Conservation (phyloP, 2,113 vertebrate genomes). For the Zosterops japonicus region DNA sequence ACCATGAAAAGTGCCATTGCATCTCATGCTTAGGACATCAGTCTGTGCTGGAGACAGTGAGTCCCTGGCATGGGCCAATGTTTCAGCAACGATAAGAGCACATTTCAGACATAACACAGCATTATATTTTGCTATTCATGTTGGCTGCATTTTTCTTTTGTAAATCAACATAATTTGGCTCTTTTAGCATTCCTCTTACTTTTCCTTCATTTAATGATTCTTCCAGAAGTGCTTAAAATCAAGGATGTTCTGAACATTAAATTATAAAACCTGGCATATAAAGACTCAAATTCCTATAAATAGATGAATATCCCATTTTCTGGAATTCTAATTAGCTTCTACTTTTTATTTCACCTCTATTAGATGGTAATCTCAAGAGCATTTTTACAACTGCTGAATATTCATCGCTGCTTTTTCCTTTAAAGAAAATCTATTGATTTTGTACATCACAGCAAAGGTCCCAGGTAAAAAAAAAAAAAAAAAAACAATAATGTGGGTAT, state of each 20-base stretch:
- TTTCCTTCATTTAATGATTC: slow-evolving; percentile 12
- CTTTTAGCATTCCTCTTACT: neutral
- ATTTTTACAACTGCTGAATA: neutral
- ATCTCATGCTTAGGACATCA: neutral
- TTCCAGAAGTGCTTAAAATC: neutral
- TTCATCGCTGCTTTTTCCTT: neutral
- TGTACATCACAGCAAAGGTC: neutral
- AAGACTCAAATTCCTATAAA: neutral
- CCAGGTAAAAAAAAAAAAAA: neutral
- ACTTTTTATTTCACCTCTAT: neutral
- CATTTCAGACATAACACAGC: neutral
- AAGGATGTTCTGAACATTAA: neutral
- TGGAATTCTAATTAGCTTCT: slow-evolving; percentile 1
- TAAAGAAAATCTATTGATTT: neutral
- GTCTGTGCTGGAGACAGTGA: neutral
- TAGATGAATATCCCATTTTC: neutral
- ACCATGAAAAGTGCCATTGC: neutral
- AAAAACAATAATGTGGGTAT: neutral
- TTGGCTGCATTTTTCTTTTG: neutral
- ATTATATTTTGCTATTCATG: neutral
- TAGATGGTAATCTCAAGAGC: neutral
- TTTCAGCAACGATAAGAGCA: neutral
- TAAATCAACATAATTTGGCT: neutral
- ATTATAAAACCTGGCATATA: neutral
- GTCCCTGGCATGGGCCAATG: neutral